Base-by-base conservation (phyloP, 2,888 invertebrate genomes). In the Notocelia uddmanniana region DNA sequence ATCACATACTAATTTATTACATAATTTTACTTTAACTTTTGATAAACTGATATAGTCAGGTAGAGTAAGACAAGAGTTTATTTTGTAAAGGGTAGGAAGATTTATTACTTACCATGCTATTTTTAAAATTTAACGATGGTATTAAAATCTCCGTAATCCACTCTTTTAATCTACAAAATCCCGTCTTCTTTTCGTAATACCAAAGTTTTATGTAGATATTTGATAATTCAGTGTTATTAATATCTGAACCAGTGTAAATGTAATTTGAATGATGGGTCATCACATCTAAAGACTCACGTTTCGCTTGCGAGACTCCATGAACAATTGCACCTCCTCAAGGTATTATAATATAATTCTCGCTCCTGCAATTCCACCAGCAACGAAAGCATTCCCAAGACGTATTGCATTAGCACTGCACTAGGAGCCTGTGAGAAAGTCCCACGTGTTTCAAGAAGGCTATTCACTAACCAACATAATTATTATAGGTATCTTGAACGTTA, bases 351-450 rank as follows among this genome's bases (percentile, higher is more conserved):
- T 52, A 34, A 37, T 63, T 45, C 60, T 11, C 23, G 52, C 37
- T 6, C 10, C n/a, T 37, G 18, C 63, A 37, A 19, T 34, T 15
- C 34, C 52, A 37, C 21, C 52, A 37, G 3, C 50, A 63, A 19
- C 52, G 21, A 63, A 63, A 52, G 52, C 63, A 34, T 52, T 63
- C 52, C 63, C 52, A n/a, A 63, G 63, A 37, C 63, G 34, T 50
- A 63, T 52, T 63, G n/a, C 52, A 63, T 52, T 63, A 63, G 63
- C 37, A 19, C 52, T 37, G 52, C 52, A 63, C 52, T 37, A 37
- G 34, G 52, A 52, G 52, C 21, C 62, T 50, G 50, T n/a, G 5
- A 63, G 52, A 63, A 52, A 52, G 21, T 37, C 63, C 52, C 52
- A 63, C 34, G 63, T 63, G 63, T 21, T 21, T 50, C 15, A 50